A percentile compares a stretch with the other conserved stretches of the same genome.
These are phyloP conservation scores for Rhipidura dahli DNA, from an alignment of 2,113 vertebrate species.

Conservation along the genomic window DNA sequence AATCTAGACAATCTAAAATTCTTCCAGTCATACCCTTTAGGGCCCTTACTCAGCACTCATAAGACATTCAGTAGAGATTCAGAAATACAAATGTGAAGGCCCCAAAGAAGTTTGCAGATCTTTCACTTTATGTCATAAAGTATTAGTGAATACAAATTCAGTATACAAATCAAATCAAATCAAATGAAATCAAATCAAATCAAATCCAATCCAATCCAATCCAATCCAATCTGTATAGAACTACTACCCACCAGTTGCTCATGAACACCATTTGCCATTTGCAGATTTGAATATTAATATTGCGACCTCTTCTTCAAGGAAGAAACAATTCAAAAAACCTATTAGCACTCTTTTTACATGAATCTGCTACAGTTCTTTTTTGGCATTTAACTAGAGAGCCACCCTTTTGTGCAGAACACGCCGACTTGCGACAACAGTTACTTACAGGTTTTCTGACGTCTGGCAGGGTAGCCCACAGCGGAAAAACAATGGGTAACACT, in stretches of 20 bases:
- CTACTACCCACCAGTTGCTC: not conserved
- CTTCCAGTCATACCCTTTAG: not conserved
- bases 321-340: not conserved
- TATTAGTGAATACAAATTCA: not conserved
- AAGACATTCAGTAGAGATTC: not conserved
- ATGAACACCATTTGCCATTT: not conserved
- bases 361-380: not conserved
- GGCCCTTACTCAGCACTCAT: not conserved
- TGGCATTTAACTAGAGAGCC: not conserved
- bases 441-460: conserved; percentile 93
- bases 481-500: conserved; percentile 90
- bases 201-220: no score
- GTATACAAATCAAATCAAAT: no score
- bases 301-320: not conserved
- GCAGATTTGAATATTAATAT: not conserved
- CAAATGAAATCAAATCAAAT: no score
- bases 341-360: not conserved
- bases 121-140: not conserved
- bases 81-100: not conserved
- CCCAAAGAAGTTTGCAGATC: not conserved
- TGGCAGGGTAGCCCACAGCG: conserved; percentile 89
- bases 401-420: not conserved
- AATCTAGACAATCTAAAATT: not conserved
- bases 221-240: not conserved
- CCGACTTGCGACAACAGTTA: not conserved